Evolutionary conservation across 2,113 vertebrate genomes (phyloP), one percentile per base, ranked within the genome.

Genomic region (Danionella cerebrum): DNA sequence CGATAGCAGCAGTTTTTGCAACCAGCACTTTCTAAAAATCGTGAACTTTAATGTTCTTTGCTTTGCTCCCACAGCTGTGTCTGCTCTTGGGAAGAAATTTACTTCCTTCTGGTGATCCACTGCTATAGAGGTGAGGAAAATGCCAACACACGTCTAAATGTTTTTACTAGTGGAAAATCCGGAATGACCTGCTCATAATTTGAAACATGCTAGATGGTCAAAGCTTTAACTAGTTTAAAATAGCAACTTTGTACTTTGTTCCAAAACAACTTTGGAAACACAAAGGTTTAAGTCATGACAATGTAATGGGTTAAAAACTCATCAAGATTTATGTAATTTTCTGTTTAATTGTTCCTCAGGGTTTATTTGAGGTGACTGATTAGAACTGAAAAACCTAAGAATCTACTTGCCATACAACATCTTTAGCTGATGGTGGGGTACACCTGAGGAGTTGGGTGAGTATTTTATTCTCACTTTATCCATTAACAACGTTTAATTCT

Each of bases 31-130:
- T 21, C n/a, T 55, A n/a, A 14, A 24, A 50, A 25, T 5, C 16
- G 21, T 44, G 24, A 31, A 14, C 19, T 51, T 7, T 35, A 54
- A 11, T 38, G 19, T 4, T 39, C 2, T 53, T 21, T 51, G 4
- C 5, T 10, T 69, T 60, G 53, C 10, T 47, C 33, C 31, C 10
- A 62, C 71, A 96, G 96, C 94, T 72, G 90, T 98, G 78, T 93
- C 94, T 73, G 94, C 93, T 83, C 93, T 98, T 12, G 95, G 96
- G 78, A 98, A 98, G 89, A 98, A 98, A 87, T 97, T 98, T 88
- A 97, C 94, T 81, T 98, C 96, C 5, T 94, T 98, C 78, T 98
- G 94, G 94, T 98, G 92, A 98, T 86, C 82, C 69, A 78, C 85
- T 71, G 45, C 75, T 73, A 72, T 71, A 76, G 78, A 78, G 90